Conservation (phyloP, 2,797 vertebrate genomes). For the Epinephelus awoara region DNA sequence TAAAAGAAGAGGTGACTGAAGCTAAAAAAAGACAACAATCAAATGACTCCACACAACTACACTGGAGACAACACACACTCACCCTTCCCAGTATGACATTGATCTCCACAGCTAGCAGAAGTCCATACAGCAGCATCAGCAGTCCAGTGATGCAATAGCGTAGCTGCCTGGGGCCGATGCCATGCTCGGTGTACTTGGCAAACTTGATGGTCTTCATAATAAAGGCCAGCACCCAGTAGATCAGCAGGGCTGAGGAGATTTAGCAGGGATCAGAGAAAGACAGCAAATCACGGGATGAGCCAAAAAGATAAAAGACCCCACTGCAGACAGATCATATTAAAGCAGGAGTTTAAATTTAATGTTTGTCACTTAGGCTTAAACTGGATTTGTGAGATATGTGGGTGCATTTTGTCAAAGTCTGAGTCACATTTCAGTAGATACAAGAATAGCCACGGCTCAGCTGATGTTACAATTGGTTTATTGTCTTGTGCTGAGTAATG, state of each 20-base stretch:
- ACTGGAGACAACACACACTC: constrained; percentile 59
- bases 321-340: neutral
- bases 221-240: constrained; percentile 97
- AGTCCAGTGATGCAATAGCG: constrained; percentile 97
- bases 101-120: constrained; percentile 95
- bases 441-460: neutral
- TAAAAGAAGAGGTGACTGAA: constrained; percentile 12
- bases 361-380: neutral
- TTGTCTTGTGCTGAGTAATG: neutral
- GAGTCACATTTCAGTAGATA: neutral
- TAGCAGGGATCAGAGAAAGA: constrained; percentile 21
- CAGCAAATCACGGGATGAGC: neutral
- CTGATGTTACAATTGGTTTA: neutral
- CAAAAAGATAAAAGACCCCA: constrained; percentile 6
- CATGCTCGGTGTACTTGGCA: constrained; percentile 96
- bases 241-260: constrained; percentile 88
- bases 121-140: constrained; percentile 92
- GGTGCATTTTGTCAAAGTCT: neutral
- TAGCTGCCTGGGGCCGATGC: constrained; percentile 92
- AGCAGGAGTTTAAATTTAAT: neutral
- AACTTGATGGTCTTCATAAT: constrained; percentile 98
- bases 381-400: neutral
- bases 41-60: neutral
- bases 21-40: constrained; percentile 8
- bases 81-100: constrained; percentile 97